Percentiles rank a stretch among this genome's conserved stretches.
phyloP scores from a whole-genome alignment of 2,888 invertebrate genomes.

The Drosophila tanythrix region DNA sequence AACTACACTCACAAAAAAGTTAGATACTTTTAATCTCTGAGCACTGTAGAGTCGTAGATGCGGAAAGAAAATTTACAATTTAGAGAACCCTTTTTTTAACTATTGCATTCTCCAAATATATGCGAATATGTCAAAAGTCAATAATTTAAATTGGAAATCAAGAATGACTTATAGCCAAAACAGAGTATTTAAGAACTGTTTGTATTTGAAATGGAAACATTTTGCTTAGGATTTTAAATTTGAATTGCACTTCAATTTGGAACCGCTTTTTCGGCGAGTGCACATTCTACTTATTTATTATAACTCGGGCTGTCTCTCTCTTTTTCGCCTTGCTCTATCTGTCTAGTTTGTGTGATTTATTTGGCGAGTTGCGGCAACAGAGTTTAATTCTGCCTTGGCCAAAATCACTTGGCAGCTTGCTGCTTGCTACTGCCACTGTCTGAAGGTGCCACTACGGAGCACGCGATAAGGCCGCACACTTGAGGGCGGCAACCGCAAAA shows the following conservation, averaged over 20 bases:
- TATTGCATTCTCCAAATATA: too few relatives aligned
- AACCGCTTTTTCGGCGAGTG: neutral
- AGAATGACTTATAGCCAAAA: neutral
- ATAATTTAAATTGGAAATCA: neutral
- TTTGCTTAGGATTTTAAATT: neutral
- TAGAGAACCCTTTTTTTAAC: neutral
- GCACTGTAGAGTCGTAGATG: neutral
- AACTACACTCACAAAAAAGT: slow-evolving; percentile 1
- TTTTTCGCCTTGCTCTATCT: neutral
- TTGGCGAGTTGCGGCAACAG: slow-evolving; percentile 56
- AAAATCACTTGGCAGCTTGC: slow-evolving; percentile 60
- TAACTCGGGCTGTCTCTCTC: slow-evolving; percentile 11
- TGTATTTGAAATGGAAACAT: neutral
- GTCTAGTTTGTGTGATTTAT: slow-evolving; percentile 63
- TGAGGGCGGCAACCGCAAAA: slow-evolving; percentile 60
- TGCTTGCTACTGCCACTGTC: slow-evolving; percentile 35
- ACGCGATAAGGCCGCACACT: slow-evolving; percentile 77
- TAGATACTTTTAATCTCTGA: too few relatives aligned
- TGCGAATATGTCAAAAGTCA: neutral
- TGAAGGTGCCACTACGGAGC: slow-evolving; percentile 71
- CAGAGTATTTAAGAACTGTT: neutral
- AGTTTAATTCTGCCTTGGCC: slow-evolving; percentile 56
- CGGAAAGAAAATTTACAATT: neutral
- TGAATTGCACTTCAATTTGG: neutral
- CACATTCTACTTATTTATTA: slow-evolving; percentile 43